phyloP scores from a whole-genome alignment of 2,888 invertebrate species.

The Scaptomyza parva region DNA sequence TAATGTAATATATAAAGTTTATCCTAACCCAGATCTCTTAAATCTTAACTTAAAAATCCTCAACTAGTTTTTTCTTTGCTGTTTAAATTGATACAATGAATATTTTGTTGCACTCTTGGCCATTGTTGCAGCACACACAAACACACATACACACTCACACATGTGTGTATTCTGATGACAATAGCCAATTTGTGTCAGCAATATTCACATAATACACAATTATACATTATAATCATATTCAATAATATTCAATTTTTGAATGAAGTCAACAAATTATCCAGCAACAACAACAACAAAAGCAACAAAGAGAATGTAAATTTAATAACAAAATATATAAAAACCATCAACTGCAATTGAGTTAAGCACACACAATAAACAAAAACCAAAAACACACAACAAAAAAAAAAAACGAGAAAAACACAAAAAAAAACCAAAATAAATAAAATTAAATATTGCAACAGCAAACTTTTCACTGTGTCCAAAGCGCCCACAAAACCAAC shows the following conservation, averaged over 20 bases:
- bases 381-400: not conserved
- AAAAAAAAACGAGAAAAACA: too few relatives aligned
- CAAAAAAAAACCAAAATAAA: not conserved
- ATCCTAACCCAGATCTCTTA: too few relatives aligned
- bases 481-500: constrained; percentile 3
- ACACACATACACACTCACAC: not conserved
- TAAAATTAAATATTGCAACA: not conserved
- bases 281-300: constrained; percentile 1
- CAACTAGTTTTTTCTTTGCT: not conserved
- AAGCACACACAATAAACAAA: not conserved
- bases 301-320: not conserved
- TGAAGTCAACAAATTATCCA: constrained; percentile 22
- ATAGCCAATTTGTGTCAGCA: constrained; percentile 2
- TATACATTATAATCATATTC: constrained; percentile 6
- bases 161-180: not conserved
- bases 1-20: too few relatives aligned
- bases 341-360: constrained; percentile 19
- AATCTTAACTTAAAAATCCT: not conserved
- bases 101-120: not conserved
- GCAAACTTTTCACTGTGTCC: constrained; percentile 15
- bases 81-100: not conserved
- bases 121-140: not conserved
- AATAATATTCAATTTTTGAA: constrained; percentile 13
- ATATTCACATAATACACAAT: constrained; percentile 9
- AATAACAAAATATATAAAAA: constrained; percentile 1